A percentile compares a stretch with the other conserved stretches of the same genome.
Evolutionary conservation across 2,797 vertebrate genomes (phyloP).

Genomic region (Crenuchus spilurus): DNA sequence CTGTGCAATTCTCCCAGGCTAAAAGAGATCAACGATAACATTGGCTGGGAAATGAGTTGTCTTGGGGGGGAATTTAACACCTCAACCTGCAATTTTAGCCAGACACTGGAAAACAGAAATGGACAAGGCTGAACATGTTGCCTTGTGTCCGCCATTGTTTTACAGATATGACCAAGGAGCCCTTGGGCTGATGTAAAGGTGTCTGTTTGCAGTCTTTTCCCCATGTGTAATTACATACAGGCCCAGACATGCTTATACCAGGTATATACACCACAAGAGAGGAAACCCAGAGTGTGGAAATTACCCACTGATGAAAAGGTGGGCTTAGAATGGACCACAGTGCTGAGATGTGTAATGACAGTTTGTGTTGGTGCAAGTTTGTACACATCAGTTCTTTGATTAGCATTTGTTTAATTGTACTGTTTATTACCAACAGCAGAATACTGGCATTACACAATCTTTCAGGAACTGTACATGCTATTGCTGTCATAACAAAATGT

Average conservation of each 20-base stretch:
- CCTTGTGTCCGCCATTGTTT: slow-evolving; percentile 42
- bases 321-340: not conserved
- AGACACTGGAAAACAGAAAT: slow-evolving; percentile 23
- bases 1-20: slow-evolving; percentile 30
- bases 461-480: too few species aligned
- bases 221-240: slow-evolving; percentile 36
- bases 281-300: slow-evolving; percentile 6
- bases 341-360: not conserved
- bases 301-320: not conserved
- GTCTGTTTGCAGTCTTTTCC: slow-evolving; percentile 10
- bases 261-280: slow-evolving; percentile 47
- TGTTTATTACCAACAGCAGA: too few species aligned
- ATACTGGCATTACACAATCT: too few species aligned
- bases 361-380: not conserved
- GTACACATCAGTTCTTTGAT: not conserved
- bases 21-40: slow-evolving; percentile 44
- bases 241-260: slow-evolving; percentile 19
- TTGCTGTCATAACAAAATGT: too few species aligned
- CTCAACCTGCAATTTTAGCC: slow-evolving; percentile 43
- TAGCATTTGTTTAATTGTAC: not conserved
- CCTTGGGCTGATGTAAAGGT: slow-evolving; percentile 26
- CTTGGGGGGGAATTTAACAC: slow-evolving; percentile 46
- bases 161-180: slow-evolving; percentile 27
- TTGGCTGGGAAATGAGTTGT: slow-evolving; percentile 33
- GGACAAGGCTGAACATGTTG: slow-evolving; percentile 50